phyloP scores from a whole-genome alignment of 2,113 vertebrate species.

The Nipponia nippon region DNA sequence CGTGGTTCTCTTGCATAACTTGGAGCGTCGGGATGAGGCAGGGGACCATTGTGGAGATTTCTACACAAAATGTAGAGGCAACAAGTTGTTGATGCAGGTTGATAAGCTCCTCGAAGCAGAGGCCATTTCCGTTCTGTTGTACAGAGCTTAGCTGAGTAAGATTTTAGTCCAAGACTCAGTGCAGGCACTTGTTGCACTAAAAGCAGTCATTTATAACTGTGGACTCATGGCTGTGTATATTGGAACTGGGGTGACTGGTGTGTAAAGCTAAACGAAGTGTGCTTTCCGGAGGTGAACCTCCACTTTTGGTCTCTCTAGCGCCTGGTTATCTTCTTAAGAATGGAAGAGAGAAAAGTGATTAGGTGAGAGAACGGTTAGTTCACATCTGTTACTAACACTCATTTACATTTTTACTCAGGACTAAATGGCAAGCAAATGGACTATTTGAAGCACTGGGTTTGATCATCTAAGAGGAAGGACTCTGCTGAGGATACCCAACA shows the following conservation, averaged over 20 bases:
- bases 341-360: neutral
- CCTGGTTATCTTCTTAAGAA: neutral
- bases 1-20: neutral
- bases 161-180: neutral
- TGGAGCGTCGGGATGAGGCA: neutral
- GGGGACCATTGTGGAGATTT: neutral
- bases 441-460: neutral
- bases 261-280: neutral
- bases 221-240: accelerated
- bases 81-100: neutral
- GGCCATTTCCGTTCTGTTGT: neutral
- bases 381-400: neutral
- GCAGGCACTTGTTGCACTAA: neutral
- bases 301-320: neutral
- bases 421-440: slow-evolving; percentile 4
- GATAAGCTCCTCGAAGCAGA: neutral
- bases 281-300: neutral
- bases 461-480: neutral
- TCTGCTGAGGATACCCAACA: neutral
- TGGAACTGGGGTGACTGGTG: neutral
- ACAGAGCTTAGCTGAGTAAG: neutral
- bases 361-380: neutral
- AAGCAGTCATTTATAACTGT: neutral
- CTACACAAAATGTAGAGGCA: neutral
- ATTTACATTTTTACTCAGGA: slow-evolving; percentile 21